These are phyloP conservation scores for Penaeus indicus DNA, from an alignment of 1,140 invertebrate genomes.

Conservation along the genomic window DNA sequence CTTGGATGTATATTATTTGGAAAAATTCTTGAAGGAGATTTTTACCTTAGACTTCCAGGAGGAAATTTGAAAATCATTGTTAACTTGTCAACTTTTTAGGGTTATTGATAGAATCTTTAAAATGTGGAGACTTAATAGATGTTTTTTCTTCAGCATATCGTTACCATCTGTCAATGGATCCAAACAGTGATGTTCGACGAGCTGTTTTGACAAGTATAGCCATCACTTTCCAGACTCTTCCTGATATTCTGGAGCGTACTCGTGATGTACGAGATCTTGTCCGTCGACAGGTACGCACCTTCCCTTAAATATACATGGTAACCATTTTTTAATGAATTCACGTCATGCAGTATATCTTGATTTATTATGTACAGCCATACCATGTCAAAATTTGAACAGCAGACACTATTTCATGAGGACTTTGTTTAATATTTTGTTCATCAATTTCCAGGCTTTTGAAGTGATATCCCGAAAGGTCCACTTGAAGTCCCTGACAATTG, in stretches of 20 bases:
- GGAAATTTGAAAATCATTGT: no score
- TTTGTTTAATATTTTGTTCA: background rate
- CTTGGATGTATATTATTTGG: background rate
- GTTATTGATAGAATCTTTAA: background rate
- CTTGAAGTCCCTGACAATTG: constrained; percentile 78
- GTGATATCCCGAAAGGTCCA: constrained; percentile 79
- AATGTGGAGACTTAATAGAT: background rate
- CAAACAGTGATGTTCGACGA: constrained; percentile 80
- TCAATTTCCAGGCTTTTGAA: constrained; percentile 73
- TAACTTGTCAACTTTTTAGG: background rate
- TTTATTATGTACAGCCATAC: background rate
- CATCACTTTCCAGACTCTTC: constrained; percentile 76
- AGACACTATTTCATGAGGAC: background rate
- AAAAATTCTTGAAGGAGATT: background rate
- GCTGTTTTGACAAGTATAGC: constrained; percentile 79
- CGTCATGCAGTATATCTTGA: background rate
- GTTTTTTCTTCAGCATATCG: constrained; percentile 75
- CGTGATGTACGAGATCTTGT: constrained; percentile 83
- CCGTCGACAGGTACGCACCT: constrained; percentile 74
- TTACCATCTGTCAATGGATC: constrained; percentile 83
- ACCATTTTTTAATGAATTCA: background rate
- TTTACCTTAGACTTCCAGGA: background rate
- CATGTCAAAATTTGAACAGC: background rate
- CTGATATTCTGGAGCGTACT: constrained; percentile 78
- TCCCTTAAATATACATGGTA: background rate